Evolutionary conservation across 2,797 vertebrate species (phyloP).

Genomic region (Tinamus major): DNA sequence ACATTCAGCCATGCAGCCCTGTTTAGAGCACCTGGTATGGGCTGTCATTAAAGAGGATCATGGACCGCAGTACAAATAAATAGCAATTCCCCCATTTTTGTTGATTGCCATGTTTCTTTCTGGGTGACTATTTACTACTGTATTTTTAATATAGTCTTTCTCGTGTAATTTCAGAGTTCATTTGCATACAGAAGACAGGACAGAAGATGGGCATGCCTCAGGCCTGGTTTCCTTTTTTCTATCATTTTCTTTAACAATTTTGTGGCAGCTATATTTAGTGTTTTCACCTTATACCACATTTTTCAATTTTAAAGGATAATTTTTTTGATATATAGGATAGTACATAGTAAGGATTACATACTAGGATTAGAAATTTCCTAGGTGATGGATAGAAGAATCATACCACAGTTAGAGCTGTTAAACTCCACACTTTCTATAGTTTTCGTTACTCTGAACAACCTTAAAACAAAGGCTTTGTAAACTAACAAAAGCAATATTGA

Average conservation of each 20-base stretch:
- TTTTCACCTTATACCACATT: not conserved
- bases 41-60: not conserved
- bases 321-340: not conserved
- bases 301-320: rapidly evolving
- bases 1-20: not conserved
- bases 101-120: not conserved
- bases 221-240: not conserved
- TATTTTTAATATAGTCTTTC: not conserved
- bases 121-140: rapidly evolving
- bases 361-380: not conserved
- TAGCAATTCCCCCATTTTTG: rapidly evolving
- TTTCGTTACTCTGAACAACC: not conserved
- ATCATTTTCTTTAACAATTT: not conserved
- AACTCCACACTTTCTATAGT: not conserved
- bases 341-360: too few species aligned
- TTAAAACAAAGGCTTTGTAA: not conserved
- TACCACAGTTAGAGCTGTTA: not conserved
- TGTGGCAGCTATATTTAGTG: not conserved
- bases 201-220: not conserved
- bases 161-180: not conserved
- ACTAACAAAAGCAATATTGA: not conserved
- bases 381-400: not conserved
- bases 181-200: not conserved
- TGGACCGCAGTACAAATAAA: not conserved
- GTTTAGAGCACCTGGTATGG: not conserved